Evolutionary conservation across 2,113 vertebrate species (phyloP).

Genomic region (Rhegmatorhina hoffmannsi): DNA sequence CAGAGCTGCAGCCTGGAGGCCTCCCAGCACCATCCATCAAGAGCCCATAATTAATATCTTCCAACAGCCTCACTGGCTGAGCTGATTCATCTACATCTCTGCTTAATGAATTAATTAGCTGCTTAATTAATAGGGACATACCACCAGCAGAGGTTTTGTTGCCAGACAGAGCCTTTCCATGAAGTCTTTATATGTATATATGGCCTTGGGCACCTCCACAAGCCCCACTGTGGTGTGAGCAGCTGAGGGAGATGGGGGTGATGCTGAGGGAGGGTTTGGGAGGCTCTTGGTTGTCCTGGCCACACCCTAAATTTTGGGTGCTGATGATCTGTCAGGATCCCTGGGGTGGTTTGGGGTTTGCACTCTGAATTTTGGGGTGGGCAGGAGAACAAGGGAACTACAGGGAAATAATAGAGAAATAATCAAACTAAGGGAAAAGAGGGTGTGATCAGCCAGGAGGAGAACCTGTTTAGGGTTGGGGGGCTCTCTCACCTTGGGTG

Average conservation of each 20-base stretch:
- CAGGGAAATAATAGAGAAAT: background rate
- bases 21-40: background rate
- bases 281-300: background rate
- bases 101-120: constrained; percentile 44
- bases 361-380: background rate
- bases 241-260: background rate
- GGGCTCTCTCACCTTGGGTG: constrained; percentile 88
- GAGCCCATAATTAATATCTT: background rate
- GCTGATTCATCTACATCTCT: constrained; percentile 23
- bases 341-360: rapidly evolving
- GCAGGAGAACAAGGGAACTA: background rate
- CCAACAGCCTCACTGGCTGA: background rate
- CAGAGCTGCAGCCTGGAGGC: background rate
- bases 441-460: background rate
- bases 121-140: constrained; percentile 14
- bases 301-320: background rate
- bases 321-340: background rate
- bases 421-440: background rate
- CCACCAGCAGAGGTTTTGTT: background rate
- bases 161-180: background rate
- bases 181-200: background rate
- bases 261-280: background rate
- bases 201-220: rapidly evolving
- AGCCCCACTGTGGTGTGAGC: background rate
- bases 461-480: background rate